Evolutionary conservation across 1,140 invertebrate species (phyloP).

Genomic region (Littorina saxatilis): DNA sequence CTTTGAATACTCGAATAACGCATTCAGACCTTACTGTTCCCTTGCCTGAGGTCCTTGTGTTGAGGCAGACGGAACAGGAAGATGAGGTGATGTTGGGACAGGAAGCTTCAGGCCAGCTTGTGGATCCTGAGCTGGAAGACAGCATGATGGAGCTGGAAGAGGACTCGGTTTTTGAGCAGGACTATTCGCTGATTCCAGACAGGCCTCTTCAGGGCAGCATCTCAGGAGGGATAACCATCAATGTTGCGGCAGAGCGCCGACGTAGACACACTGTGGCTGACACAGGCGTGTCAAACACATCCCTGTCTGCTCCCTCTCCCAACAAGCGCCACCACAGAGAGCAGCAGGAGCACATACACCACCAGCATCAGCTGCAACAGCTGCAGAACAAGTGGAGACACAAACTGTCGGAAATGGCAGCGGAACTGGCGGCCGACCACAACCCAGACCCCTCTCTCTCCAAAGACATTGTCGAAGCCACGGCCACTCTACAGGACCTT

Average conservation of each 20-base stretch:
- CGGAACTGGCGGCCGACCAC: background rate
- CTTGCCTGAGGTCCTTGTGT: background rate
- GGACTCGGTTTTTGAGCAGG: constrained; percentile 18
- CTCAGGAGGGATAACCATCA: background rate
- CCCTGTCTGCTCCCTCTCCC: constrained; percentile 2
- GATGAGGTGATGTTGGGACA: background rate
- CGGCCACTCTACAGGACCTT: constrained; percentile 28
- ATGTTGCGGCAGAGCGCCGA: background rate
- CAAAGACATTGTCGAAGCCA: background rate
- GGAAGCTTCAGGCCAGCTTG: background rate
- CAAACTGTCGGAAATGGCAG: background rate
- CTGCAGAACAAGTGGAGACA: constrained; percentile 13
- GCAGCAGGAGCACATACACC: background rate
- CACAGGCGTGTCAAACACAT: background rate
- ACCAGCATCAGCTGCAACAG: constrained; percentile 13
- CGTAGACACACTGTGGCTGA: constrained; percentile 14
- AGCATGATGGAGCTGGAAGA: background rate
- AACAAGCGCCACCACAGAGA: constrained; percentile 1
- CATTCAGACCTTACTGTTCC: background rate
- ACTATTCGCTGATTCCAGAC: background rate
- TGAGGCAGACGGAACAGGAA: background rate
- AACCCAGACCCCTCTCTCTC: background rate
- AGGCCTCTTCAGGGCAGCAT: background rate
- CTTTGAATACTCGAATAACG: background rate
- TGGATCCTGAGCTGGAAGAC: background rate